phyloP scores from a whole-genome alignment of 2,888 invertebrate species.

The Heliconius cydno region DNA sequence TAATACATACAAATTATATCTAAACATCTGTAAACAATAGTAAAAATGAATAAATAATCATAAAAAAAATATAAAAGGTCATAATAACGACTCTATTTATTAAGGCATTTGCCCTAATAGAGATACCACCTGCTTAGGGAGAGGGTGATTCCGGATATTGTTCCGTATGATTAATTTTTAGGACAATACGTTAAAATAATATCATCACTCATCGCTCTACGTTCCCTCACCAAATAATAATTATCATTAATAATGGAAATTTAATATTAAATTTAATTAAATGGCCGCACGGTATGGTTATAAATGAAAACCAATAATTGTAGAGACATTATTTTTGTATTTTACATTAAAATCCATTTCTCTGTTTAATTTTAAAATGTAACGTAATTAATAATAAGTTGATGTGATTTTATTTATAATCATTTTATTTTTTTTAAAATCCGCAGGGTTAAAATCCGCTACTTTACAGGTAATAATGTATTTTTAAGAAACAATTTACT shows the following conservation, averaged over 20 bases:
- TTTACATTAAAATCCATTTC: not conserved
- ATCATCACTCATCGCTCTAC: constrained; percentile 19
- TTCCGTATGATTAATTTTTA: constrained; percentile 46
- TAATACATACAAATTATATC: not conserved
- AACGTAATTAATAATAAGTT: not conserved
- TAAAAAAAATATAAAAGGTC: constrained; percentile 1
- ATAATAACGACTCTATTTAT: constrained; percentile 9
- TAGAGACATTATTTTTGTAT: not conserved
- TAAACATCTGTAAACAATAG: not conserved
- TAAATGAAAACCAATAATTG: constrained; percentile 1
- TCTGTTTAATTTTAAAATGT: not conserved
- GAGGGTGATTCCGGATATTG: constrained; percentile 42
- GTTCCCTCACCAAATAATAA: constrained; percentile 24
- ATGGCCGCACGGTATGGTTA: not conserved
- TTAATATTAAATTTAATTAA: constrained; percentile 24
- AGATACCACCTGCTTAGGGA: constrained; percentile 53
- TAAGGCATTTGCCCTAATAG: constrained; percentile 50
- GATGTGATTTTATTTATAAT: not conserved
- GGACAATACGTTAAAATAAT: constrained; percentile 33
- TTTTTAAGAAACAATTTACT: too few species aligned
- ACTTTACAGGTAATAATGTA: too few species aligned
- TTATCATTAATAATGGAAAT: constrained; percentile 29
- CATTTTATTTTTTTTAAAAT: not conserved
- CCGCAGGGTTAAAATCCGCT: too few species aligned
- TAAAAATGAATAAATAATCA: constrained; percentile 2